Evolutionary conservation across 53 echinoderm and acorn worm species (phyloP).

Genomic region (Luidia sarsii): DNA sequence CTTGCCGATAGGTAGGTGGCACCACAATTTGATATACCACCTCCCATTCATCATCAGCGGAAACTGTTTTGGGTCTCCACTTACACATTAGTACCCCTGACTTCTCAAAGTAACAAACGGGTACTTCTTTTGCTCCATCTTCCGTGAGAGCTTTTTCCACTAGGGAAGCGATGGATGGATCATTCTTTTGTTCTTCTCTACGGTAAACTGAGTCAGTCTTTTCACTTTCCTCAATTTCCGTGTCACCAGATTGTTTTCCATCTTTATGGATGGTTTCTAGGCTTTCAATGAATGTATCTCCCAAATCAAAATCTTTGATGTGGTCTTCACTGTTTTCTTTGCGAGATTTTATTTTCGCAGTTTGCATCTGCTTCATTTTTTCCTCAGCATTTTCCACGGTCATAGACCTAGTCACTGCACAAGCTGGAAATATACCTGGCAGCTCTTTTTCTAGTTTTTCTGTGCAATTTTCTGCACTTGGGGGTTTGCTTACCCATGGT

Average conservation of each 20-base stretch:
- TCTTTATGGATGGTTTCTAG: neutral
- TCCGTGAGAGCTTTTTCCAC: neutral
- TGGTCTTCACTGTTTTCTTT: neutral
- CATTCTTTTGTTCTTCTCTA: conserved; percentile 16
- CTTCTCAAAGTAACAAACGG: conserved; percentile 43
- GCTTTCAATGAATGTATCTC: conserved; percentile 16
- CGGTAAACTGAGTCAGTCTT: neutral
- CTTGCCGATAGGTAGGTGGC: conserved; percentile 29
- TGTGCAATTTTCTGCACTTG: neutral
- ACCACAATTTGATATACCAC: conserved; percentile 49
- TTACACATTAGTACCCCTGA: conserved; percentile 39
- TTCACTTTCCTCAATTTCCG: neutral
- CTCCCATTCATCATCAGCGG: conserved; percentile 48
- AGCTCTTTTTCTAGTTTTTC: conserved; percentile 15
- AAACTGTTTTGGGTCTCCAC: conserved; percentile 35
- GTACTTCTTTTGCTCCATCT: conserved; percentile 35
- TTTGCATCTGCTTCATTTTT: too few species aligned
- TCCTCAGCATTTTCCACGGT: conserved; percentile 7
- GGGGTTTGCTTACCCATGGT: neutral
- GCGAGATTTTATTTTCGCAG: neutral
- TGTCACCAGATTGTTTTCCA: neutral
- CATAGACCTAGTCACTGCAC: conserved; percentile 72
- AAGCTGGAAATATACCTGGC: conserved; percentile 54
- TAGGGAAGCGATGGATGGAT: neutral
- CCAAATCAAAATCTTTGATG: neutral